phyloP scores from a whole-genome alignment of 92 coral and sea anemone species.

The Meandrina meandrites region DNA sequence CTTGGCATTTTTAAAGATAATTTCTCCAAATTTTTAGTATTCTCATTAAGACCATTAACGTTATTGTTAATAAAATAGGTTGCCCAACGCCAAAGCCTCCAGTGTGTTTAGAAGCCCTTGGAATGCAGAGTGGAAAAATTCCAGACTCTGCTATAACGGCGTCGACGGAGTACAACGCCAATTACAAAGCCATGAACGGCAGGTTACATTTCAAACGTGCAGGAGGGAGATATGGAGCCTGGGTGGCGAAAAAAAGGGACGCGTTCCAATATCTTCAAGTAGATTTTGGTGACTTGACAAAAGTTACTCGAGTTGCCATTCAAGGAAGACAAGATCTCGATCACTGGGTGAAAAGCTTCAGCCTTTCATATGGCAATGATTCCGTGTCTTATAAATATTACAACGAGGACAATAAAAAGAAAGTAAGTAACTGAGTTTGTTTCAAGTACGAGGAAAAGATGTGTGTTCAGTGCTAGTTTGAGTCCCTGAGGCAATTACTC shows the following conservation, averaged over 20 bases:
- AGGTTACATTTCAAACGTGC: slow-evolving; percentile 3
- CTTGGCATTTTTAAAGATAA: too few relatives aligned
- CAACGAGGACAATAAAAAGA: not conserved
- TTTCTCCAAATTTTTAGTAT: too few relatives aligned
- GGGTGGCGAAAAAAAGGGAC: slow-evolving; percentile 5
- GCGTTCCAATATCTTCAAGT: slow-evolving; percentile 27
- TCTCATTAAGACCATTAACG: too few relatives aligned
- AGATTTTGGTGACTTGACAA: slow-evolving; percentile 30
- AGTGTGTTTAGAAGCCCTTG: slow-evolving; percentile 22
- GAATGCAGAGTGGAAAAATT: slow-evolving; percentile 26
- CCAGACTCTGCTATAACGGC: slow-evolving; percentile 28
- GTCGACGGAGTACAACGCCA: not conserved
- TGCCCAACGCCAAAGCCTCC: slow-evolving; percentile 12
- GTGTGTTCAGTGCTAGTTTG: too few relatives aligned
- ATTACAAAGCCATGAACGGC: not conserved
- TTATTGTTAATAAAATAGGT: too few relatives aligned
- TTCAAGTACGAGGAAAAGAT: too few relatives aligned
- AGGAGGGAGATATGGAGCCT: slow-evolving; percentile 16
- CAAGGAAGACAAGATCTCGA: not conserved
- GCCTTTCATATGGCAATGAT: slow-evolving; percentile 40
- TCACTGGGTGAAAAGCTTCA: slow-evolving; percentile 49
- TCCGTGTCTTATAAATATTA: slow-evolving; percentile 35
- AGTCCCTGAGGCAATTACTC: too few relatives aligned
- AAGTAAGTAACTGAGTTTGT: too few relatives aligned
- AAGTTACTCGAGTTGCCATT: slow-evolving; percentile 10